phyloP scores from a whole-genome alignment of 2,888 invertebrate genomes.

The Slavum lentiscoides region DNA sequence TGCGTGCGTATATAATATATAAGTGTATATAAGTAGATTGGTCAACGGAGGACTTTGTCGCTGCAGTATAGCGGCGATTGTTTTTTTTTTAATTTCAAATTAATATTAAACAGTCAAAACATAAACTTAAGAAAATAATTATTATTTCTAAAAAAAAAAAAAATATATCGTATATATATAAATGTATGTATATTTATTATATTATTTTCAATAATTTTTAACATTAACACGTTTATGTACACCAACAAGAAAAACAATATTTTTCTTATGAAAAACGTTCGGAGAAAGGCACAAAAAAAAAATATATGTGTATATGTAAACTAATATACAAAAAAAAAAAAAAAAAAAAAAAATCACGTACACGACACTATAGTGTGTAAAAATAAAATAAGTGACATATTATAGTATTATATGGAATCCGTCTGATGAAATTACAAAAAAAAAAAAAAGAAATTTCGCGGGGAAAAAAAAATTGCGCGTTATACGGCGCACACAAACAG shows the following conservation, averaged over 20 bases:
- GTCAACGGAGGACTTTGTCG: conserved; percentile 12
- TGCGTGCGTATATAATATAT: not conserved
- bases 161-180: conserved; percentile 20
- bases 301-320: conserved; percentile 12
- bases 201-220: conserved; percentile 34
- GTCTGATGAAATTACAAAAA: conserved; percentile 19
- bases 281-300: conserved; percentile 35
- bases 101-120: conserved; percentile 52
- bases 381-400: conserved; percentile 34
- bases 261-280: conserved; percentile 40
- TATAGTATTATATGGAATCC: conserved; percentile 1
- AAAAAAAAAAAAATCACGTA: conserved; percentile 3
- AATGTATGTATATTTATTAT: not conserved
- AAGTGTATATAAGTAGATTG: conserved; percentile 18
- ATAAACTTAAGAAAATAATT: conserved; percentile 43
- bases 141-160: conserved; percentile 21
- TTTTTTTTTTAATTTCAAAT: conserved; percentile 9
- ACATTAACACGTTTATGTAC: conserved; percentile 49
- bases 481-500: conserved; percentile 18
- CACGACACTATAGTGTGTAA: conserved; percentile 4
- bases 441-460: conserved; percentile 23
- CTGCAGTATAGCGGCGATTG: not conserved
- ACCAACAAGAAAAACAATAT: conserved; percentile 52
- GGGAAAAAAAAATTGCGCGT: conserved; percentile 7
- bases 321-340: not conserved